Conservation (phyloP, 1,140 invertebrate genomes). For the silkworm (Bombyx mori) region ASM3026992v2 NC_085122.1:7116001-7116500, state of each 20-base stretch:
- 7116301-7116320: too few species aligned
- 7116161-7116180: conserved; percentile 76
- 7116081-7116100: conserved; percentile 73
- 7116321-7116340: too few species aligned
- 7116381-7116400: too few species aligned
- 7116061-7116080: conserved; percentile 75
- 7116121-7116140: conserved; percentile 89
- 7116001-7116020: conserved; percentile 75
- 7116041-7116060: conserved; percentile 74
- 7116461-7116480: too few species aligned
- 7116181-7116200: conserved; percentile 79
- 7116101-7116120: conserved; percentile 89
- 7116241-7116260: neutral
- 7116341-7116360: too few species aligned
- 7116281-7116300: too few species aligned
- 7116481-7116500: too few species aligned
- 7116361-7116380: too few species aligned
- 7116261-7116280: neutral
- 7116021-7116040: conserved; percentile 71
- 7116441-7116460: too few species aligned
- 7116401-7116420: too few species aligned
- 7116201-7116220: conserved; percentile 20
- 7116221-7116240: neutral
- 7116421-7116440: too few species aligned
- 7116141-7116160: conserved; percentile 81